Evolutionary conservation across 1,140 invertebrate genomes (phyloP), one percentile per base, ranked within the genome.

Genomic region (Neomicropteryx cornuta): DNA sequence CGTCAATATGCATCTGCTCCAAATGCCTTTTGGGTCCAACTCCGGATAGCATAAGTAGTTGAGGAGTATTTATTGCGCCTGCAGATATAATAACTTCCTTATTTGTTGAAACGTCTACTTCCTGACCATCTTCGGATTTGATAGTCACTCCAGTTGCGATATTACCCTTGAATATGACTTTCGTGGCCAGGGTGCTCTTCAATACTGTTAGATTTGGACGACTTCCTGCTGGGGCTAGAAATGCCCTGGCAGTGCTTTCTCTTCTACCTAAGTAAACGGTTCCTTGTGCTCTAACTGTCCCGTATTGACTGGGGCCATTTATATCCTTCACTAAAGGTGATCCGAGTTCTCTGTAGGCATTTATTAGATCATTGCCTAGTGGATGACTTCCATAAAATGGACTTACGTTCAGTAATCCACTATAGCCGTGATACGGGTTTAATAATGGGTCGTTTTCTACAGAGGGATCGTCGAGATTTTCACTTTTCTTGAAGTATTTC

Each of bases 41-140:
- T 11, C 82, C 82, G 13, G 79, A 82, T 2, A 82, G 54, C 55
- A 85, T 66, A 17, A 86, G 58, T 5, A 85, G 44, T 49, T 81
- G 75, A 2, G 79, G 77, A 5, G 75, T 74, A 45, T 74, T 70
- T 13, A 77, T 66, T 2, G 68, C 52, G n/a, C 79, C 79, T 16
- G 71, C 75, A 2, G 73, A 77, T 28, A 90, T 42, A 29, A 88
- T 82, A 0, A 88, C 81, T 55, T 67, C 58, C 22, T 48, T 53
- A 17, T 44, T 47, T 18, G 55, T 51, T 34, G 44, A 56, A 8
- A 82, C 73, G 0, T 60, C 66, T 23, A 77, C 62, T 6, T 64
- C 65, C 0, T 57, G 54, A 1, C 79, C 75, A 33, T 50, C 36
- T n/a, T n/a, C n/a, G 4, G 57, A 55, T 0, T 53, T 43, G 3